Evolutionary conservation across 2,888 invertebrate genomes (phyloP).

Genomic region (Schizotus pectinicornis): DNA sequence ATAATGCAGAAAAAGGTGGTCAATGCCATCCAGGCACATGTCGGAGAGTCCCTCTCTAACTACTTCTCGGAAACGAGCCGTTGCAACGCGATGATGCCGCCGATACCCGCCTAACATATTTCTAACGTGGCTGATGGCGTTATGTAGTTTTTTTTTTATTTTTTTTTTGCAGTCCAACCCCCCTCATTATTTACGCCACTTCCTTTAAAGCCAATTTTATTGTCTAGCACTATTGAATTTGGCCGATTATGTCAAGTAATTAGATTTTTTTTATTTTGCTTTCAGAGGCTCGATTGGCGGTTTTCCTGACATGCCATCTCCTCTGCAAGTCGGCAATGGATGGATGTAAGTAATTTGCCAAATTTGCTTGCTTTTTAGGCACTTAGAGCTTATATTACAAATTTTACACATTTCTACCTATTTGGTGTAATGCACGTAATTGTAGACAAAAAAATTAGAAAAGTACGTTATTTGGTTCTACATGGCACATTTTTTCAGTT

Average conservation of each 20-base stretch:
- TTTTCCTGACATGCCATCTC: conserved; percentile 60
- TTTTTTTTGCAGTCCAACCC: neutral
- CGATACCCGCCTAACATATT: conserved; percentile 38
- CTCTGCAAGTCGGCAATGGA: conserved; percentile 62
- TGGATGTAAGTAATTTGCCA: conserved; percentile 62
- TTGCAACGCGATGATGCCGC: conserved; percentile 7
- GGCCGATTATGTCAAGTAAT: neutral
- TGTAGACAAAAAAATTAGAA: too few relatives aligned
- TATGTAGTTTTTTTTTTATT: conserved; percentile 4
- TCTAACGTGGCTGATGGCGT: conserved; percentile 34
- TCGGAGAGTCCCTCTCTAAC: conserved; percentile 25
- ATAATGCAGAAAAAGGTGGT: conserved; percentile 29
- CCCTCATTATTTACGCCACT: conserved; percentile 11
- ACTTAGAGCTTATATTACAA: neutral
- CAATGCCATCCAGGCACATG: conserved; percentile 29
- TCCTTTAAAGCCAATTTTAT: neutral
- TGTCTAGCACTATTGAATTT: neutral
- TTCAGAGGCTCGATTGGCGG: conserved; percentile 61
- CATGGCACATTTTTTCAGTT: too few relatives aligned
- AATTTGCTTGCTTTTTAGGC: neutral
- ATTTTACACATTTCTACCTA: too few relatives aligned
- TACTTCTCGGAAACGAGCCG: conserved; percentile 30
- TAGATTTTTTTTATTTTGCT: conserved; percentile 17
- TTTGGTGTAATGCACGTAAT: too few relatives aligned
- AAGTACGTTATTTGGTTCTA: too few relatives aligned